phyloP scores from a whole-genome alignment of 2,888 invertebrate genomes.

The Agrotis ipsilon region DNA sequence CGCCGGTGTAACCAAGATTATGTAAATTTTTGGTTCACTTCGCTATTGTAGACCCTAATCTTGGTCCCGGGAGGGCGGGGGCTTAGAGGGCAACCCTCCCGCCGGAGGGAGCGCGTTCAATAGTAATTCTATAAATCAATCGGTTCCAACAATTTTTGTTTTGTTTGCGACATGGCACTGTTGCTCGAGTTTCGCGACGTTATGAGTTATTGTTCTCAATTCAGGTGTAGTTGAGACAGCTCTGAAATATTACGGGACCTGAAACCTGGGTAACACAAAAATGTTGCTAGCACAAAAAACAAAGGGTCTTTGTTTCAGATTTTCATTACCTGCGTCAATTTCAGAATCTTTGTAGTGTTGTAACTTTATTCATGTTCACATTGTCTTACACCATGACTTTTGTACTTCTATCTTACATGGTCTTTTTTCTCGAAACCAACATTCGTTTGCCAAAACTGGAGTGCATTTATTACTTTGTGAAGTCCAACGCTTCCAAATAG shows the following conservation, averaged over 20 bases:
- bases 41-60: slow-evolving; percentile 78
- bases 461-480: slow-evolving; percentile 6
- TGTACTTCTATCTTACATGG: neutral
- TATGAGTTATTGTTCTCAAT: slow-evolving; percentile 55
- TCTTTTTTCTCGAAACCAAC: slow-evolving; percentile 6
- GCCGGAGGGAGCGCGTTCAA: slow-evolving; percentile 65
- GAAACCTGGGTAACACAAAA: neutral
- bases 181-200: slow-evolving; percentile 45
- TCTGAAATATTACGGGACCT: slow-evolving; percentile 30
- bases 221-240: slow-evolving; percentile 52
- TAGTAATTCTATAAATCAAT: slow-evolving; percentile 86
- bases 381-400: neutral
- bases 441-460: slow-evolving; percentile 7
- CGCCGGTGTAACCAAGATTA: slow-evolving; percentile 70
- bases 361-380: neutral
- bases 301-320: slow-evolving; percentile 14
- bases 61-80: slow-evolving; percentile 66
- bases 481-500: slow-evolving; percentile 7
- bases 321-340: neutral
- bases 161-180: slow-evolving; percentile 61
- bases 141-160: slow-evolving; percentile 65
- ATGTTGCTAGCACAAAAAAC: neutral
- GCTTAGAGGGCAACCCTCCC: slow-evolving; percentile 60
- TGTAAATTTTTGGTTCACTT: slow-evolving; percentile 80
- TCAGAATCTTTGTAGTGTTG: neutral